These are phyloP conservation scores for Drosophila bocqueti DNA, from an alignment of 1,140 invertebrate species.

Conservation along the genomic window DNA sequence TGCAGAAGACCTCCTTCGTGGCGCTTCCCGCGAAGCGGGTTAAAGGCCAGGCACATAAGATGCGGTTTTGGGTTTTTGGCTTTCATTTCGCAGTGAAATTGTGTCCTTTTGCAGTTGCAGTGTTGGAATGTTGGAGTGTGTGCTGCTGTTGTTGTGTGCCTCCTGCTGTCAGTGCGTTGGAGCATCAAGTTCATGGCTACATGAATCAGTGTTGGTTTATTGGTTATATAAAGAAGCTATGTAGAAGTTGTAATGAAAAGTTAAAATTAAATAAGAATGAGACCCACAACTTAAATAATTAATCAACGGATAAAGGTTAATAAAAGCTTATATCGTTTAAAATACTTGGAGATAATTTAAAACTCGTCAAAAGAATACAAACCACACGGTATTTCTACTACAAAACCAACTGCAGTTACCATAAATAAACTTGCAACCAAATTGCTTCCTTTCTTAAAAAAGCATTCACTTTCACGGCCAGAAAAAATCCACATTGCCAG, in stretches of 20 bases:
- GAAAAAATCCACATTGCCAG: neutral
- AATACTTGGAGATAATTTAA: too few species aligned
- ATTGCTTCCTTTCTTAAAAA: neutral
- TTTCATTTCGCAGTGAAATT: constrained; percentile 15
- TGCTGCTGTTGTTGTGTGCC: neutral
- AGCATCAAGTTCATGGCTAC: constrained; percentile 25
- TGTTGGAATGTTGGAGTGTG: constrained; percentile 5
- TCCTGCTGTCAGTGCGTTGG: constrained; percentile 24
- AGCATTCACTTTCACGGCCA: neutral
- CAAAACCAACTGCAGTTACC: neutral
- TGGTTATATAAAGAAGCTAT: neutral
- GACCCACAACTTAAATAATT: neutral
- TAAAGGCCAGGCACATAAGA: constrained; percentile 15
- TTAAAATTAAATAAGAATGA: neutral
- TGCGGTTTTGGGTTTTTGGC: neutral
- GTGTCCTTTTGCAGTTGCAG: constrained; percentile 2
- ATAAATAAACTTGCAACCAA: neutral
- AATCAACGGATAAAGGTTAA: neutral
- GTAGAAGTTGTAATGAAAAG: neutral
- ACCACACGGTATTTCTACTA: too few species aligned
- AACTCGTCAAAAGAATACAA: neutral
- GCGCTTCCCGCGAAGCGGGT: neutral
- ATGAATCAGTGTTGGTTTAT: constrained; percentile 9
- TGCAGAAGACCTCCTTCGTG: neutral
- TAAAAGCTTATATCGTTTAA: neutral